Evolutionary conservation across 2,113 vertebrate species (phyloP).

Genomic region (Syngnathus floridae): DNA sequence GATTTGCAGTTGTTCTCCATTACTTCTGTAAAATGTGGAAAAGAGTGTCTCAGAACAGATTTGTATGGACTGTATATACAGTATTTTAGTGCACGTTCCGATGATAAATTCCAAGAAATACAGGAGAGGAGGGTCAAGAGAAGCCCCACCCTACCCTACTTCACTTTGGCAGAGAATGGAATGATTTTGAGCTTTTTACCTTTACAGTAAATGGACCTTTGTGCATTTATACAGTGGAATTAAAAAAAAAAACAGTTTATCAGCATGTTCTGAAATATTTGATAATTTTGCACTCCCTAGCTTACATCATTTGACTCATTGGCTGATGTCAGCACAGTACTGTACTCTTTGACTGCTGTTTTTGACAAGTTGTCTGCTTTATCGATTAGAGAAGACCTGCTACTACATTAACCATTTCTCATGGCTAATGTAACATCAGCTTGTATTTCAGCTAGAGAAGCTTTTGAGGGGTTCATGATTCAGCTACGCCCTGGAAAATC

Average conservation of each 20-base stretch:
- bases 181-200: not conserved
- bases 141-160: not conserved
- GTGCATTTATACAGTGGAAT: not conserved
- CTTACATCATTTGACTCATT: not conserved
- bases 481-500: slow-evolving; percentile 34
- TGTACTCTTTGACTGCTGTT: not conserved
- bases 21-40: slow-evolving; percentile 24
- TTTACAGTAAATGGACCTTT: not conserved
- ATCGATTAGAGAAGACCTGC: not conserved
- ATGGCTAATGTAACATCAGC: slow-evolving; percentile 19
- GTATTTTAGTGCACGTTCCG: not conserved
- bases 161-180: not conserved
- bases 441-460: slow-evolving; percentile 10
- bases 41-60: slow-evolving; percentile 4
- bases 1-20: not conserved
- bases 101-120: not conserved
- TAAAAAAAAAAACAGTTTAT: not conserved
- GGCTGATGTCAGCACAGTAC: slow-evolving; percentile 7
- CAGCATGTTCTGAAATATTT: not conserved
- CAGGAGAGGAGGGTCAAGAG: not conserved
- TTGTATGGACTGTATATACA: not conserved
- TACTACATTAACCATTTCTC: not conserved
- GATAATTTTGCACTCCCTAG: not conserved
- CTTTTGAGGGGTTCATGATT: slow-evolving; percentile 5
- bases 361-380: slow-evolving; percentile 2